Base-by-base conservation (phyloP, 2,888 invertebrate genomes). In the Anorthoa munda region DNA sequence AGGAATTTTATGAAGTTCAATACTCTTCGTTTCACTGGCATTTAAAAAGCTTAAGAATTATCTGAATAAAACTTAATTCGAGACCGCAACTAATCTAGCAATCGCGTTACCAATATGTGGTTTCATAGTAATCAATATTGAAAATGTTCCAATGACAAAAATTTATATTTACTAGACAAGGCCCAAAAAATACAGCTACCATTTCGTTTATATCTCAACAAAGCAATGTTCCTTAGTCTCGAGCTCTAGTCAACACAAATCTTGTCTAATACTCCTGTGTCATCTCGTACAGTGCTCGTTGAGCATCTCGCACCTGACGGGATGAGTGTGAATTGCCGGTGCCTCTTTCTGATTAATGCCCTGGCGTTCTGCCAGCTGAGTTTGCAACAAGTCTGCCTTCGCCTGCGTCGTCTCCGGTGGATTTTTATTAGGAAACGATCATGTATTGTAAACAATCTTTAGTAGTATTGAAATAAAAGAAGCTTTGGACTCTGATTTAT, bases 291-390 rank as follows among this genome's bases (percentile, higher is more conserved):
- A 83, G 80, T 84, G 70, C 71, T 73, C 72, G 74, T 77, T 78
- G 67, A 78, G 71, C 61, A 81, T 77, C 82, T 82, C 69, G 80
- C 81, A 82, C 84, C 83, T 81, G 77, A 86, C 81, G 83, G 78
- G 83, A 81, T 82, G 79, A 81, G 88, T 87, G 89, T 87, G 86
- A 89, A 87, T 88, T 89, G 89, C 91, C 91, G 92, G 90, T 92
- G 90, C 88, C 87, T 87, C 84, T 78, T 87, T 86, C 88, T 87
- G 82, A 91, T 91, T 90, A 90, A 91, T 87, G 89, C 80, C 72
- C 86, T 93, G 93, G 93, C 92, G 79, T 45, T 46, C 39, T 60
- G 91, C 93, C 92, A 93, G 85, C 71, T 66, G 63, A 45, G 75
- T 78, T 88, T 84, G 89, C 90, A 90, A 91, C 91, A 91, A 89